These are phyloP conservation scores for Setipinna tenuifilis DNA, from an alignment of 2,797 vertebrate genomes.

Conservation along the genomic window DNA sequence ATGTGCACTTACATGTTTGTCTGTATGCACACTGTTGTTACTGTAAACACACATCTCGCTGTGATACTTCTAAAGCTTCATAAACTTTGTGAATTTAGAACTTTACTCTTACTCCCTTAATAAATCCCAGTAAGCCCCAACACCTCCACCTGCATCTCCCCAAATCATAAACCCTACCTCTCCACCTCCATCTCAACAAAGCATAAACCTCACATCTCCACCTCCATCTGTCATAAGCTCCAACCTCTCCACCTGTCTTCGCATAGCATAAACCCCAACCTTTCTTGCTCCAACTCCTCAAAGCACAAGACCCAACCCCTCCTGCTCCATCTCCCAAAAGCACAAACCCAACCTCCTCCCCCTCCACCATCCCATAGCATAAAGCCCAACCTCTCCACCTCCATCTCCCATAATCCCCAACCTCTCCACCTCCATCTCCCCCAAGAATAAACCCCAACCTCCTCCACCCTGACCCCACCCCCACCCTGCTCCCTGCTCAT, in stretches of 20 bases:
- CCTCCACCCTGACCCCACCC: slow-evolving; percentile 21
- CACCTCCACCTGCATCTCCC: background rate
- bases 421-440: background rate
- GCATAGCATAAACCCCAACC: background rate
- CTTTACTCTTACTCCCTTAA: background rate
- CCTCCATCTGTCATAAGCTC: background rate
- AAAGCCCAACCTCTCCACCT: background rate
- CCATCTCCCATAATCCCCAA: no score
- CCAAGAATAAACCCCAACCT: background rate
- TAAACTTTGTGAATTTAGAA: background rate
- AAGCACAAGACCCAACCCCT: background rate
- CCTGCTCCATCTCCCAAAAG: no score
- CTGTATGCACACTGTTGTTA: background rate
- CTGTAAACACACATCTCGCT: background rate
- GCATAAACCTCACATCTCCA: background rate
- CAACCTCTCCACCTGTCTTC: background rate
- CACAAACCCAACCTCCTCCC: background rate
- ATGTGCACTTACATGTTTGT: background rate
- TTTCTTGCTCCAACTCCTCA: background rate
- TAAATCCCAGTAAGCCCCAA: no score
- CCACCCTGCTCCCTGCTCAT: background rate
- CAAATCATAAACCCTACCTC: background rate
- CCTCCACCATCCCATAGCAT: no score
- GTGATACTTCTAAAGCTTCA: background rate
- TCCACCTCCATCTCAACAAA: background rate